Base-by-base conservation (phyloP, 1,140 invertebrate species). In the Sycophila sp. region DNA sequence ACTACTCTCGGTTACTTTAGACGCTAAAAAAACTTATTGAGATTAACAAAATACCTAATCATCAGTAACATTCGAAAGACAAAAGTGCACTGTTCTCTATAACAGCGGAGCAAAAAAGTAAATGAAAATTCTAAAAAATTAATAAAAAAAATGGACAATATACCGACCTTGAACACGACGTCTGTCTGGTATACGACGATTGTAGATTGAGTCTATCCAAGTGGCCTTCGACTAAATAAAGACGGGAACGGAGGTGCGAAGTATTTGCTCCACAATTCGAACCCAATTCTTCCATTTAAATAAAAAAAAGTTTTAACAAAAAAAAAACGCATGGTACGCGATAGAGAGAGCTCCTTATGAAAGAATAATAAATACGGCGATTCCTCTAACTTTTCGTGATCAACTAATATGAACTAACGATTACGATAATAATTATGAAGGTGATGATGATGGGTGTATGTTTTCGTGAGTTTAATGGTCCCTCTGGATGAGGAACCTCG, bases 201-300 rank as follows among this genome's bases (percentile, higher is more conserved):
- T 71, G 30, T 64, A 64, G 53, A 64, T 71, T 45, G 51, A 71
- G 24, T 64, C 60, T 71, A 58, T 71, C 32, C 26, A 71, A 64
- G 69, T 71, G 60, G 60, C 60, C 60, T 71, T 64, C 17, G 26
- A 58, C 32, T 69, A 62, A 60, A 69, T 53, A 63, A 17, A 69
- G 56, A 69, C 26, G 36, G 45, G 19, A 7, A 63, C 22, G n/a
- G 38, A 15, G 2, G 5, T 64, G 38, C 15, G 28, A 15, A 69
- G 15, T 34, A 53, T 71, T 58, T 42, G 36, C 40, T 69, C 24
- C 26, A 22, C 1, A 30, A 62, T 69, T 62, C 22, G 34, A 0
- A 53, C 24, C 7, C 49, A 22, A 45, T 63, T 45, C 24, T 62
- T 56, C 28, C 22, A 45, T 45, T 51, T 26, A 45, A 56, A 64